Evolutionary conservation across 2,888 invertebrate species (phyloP).

Genomic region (Lymantria monacha): DNA sequence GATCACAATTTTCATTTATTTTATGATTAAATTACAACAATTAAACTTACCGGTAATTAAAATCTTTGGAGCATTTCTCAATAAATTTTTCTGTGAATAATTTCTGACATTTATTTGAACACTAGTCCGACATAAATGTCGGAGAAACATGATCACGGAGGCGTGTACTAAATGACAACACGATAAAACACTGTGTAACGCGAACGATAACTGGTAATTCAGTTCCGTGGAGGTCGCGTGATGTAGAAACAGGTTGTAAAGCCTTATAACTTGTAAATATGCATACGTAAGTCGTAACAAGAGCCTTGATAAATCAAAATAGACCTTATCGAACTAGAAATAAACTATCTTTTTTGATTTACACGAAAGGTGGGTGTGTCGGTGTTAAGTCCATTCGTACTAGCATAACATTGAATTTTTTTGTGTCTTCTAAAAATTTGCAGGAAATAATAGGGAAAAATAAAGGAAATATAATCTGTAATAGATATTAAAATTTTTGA

Average conservation of each 20-base stretch:
- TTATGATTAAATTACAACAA: background rate
- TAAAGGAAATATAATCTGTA: background rate
- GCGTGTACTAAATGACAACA: constrained; percentile 32
- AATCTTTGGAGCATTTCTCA: constrained; percentile 73
- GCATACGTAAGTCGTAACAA: constrained; percentile 7
- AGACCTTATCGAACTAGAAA: constrained; percentile 18
- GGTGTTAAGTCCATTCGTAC: constrained; percentile 11
- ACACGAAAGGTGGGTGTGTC: constrained; percentile 50
- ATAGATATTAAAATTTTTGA: too few species aligned
- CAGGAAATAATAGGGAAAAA: background rate
- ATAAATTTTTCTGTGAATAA: constrained; percentile 47
- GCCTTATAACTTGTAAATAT: constrained; percentile 22
- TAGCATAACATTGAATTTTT: constrained; percentile 32
- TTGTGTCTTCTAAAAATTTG: constrained; percentile 2
- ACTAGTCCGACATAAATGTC: constrained; percentile 49
- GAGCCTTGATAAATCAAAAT: background rate
- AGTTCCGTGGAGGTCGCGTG: constrained; percentile 30
- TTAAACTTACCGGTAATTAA: constrained; percentile 80
- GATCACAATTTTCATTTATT: too few species aligned
- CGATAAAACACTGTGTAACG: constrained; percentile 55
- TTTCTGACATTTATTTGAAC: constrained; percentile 48
- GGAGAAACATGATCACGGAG: constrained; percentile 50
- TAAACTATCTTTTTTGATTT: constrained; percentile 36
- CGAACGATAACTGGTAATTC: constrained; percentile 53
- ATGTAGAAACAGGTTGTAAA: constrained; percentile 58